Evolutionary conservation across 2,888 invertebrate genomes (phyloP), one percentile per base, ranked within the genome.

Genomic region (Panopea generosa): DNA sequence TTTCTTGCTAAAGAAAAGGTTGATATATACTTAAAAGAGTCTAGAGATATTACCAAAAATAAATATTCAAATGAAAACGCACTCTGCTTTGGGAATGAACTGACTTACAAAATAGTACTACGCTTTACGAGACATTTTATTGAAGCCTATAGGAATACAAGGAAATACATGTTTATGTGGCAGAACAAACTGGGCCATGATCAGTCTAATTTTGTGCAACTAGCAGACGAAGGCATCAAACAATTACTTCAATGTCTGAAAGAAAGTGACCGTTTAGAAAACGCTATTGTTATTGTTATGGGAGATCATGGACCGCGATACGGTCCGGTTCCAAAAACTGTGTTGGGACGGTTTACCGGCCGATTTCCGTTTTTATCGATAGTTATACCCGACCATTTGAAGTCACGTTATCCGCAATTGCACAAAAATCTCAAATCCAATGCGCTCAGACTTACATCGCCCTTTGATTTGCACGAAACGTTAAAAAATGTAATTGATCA

Each of bases 281-380:
- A 97, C 84, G 97, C 98, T 0, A 90, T 98, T 79, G 92, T 99
- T 0, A 95, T 98, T 65, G 90, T 98, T 2, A 97, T 98, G 97
- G 96, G 97, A 3, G 98, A 99, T 93, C 98, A 99, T 92, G 98
- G 98, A 0, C 86, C 88, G 3, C 86, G 98, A 90, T 98, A 96
- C 92, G 95, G 96, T 0, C 94, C 95, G 61, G 95, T 97, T 7
- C 95, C 98, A 0, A 95, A 96, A 86, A 98, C 97, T 0, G 94
- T 96, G 4, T 98, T 98, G 92, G 98, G 98, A 0, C 97, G 97
- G 92, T 95, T 96, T 70, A 98, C 98, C 88, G 98, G 98, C 90
- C 94, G 98, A 0, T 91, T 98, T 70, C 98, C 98, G 0, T 96
- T 97, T 86, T 96, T 98, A 92, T 95, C 96, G 0, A 95, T 98